Percentiles rank a stretch among this genome's conserved stretches.
These are phyloP conservation scores for Cataglyphis livida DNA, from an alignment of 2,888 invertebrate species.

Conservation along the genomic window DNA sequence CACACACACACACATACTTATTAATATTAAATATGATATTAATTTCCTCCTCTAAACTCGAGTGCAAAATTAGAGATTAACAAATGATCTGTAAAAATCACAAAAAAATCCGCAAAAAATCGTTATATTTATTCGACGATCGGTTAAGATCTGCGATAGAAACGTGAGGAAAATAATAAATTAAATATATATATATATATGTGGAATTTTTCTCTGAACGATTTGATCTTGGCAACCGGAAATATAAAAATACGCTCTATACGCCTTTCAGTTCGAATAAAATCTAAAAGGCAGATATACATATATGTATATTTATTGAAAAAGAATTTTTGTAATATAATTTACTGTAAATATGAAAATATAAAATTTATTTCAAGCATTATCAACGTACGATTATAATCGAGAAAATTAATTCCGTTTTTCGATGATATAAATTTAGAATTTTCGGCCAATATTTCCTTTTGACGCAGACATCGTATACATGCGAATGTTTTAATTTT, in stretches of 20 bases:
- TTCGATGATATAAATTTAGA: not conserved
- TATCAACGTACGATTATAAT: not conserved
- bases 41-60: conserved; percentile 20
- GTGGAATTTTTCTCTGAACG: not conserved
- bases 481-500: not conserved
- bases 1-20: not conserved
- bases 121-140: not conserved
- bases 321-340: conserved; percentile 42
- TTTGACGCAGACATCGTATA: conserved; percentile 17
- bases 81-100: not conserved
- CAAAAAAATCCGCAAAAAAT: not conserved
- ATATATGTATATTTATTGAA: not conserved
- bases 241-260: not conserved
- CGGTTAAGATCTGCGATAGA: not conserved
- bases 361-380: conserved; percentile 31
- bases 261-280: conserved; percentile 1
- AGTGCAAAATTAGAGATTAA: conserved; percentile 36
- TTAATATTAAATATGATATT: conserved; percentile 16
- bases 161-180: not conserved
- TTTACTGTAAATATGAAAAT: conserved; percentile 44
- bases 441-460: not conserved
- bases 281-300: conserved; percentile 19
- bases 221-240: not conserved
- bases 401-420: not conserved
- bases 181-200: not conserved